Percentiles rank a stretch among this genome's conserved stretches.
These are phyloP conservation scores for Ascaphus truei DNA, from an alignment of 2,113 vertebrate species.

Conservation along the genomic window DNA sequence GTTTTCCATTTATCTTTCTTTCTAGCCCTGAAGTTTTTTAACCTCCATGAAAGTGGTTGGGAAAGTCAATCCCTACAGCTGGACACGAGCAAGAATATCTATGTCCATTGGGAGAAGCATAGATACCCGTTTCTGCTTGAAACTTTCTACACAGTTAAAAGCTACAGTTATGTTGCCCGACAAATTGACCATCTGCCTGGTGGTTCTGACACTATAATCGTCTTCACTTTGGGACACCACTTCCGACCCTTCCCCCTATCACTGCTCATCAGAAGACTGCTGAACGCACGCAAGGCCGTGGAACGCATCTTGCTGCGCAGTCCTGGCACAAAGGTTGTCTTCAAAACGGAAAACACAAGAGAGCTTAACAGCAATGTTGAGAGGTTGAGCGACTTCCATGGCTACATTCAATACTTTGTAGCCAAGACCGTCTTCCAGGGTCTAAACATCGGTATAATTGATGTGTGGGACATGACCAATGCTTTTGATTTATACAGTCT, in stretches of 20 bases:
- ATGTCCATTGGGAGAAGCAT: background rate
- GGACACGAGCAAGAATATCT: conserved; percentile 32
- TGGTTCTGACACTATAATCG: background rate
- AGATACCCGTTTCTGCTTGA: background rate
- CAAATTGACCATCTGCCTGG: background rate
- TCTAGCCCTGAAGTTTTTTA: background rate
- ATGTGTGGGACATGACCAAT: background rate
- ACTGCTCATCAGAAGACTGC: background rate
- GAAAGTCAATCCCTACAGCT: conserved; percentile 12
- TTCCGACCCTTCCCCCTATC: background rate
- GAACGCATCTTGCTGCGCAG: background rate
- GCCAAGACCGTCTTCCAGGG: background rate
- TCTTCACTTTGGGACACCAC: conserved; percentile 1
- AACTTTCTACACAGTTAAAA: background rate
- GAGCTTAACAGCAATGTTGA: background rate
- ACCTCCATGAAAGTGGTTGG: too few relatives aligned
- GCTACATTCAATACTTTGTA: background rate
- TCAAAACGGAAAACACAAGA: background rate
- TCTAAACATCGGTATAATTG: background rate
- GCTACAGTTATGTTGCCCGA: background rate
- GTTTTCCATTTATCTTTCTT: background rate
- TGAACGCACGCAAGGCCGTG: background rate
- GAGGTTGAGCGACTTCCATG: background rate
- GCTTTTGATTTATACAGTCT: background rate
- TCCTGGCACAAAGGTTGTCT: background rate